Evolutionary conservation across 2,888 invertebrate genomes (phyloP), one percentile per base, ranked within the genome.

Genomic region (Catonia carolina): DNA sequence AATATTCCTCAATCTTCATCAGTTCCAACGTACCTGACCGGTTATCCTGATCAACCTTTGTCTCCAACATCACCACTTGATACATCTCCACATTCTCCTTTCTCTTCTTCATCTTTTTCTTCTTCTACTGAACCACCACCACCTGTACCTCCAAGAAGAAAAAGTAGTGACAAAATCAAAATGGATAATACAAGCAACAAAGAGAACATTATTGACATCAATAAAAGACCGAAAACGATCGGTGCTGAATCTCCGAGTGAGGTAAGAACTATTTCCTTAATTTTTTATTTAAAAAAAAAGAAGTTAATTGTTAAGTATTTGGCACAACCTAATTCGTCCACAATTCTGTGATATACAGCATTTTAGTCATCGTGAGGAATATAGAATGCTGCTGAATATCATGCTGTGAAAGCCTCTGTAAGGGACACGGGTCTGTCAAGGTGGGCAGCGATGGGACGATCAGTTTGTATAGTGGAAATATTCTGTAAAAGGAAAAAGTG

Each of bases 71-170:
- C 51, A 0, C 22, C 22, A 22, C 37, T 22, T 35, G 18, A 23
- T 27, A 14, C 52, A 31, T 36, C 23, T 20, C 37, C 37, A 35
- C 20, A 31, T 8, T 39, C 41, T 10, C 53, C 53, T 23, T 39
- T 41, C 7, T 15, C 37, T 1, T 78, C 79, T 12, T 77, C 78
- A 0, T 75, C 41, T 14, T 41, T 22, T 14, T 20, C 20, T 8
- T 22, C 42, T 12, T 48, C 50, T 47, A 53, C 47, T 31, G 33
- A 47, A 7, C 61, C 62, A 22, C 64, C 67, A 4, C 68, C 68
- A 4, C 67, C 67, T n/a, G 68, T 68, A 12, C 68, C 68, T 2
- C 68, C 68, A 3, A 56, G 68, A 20, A 59, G 67, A 31, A 62
- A 62, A 49, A 68, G 67, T 56, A 63, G 62, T 15, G 65, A 66